phyloP scores from a whole-genome alignment of 2,888 invertebrate species.

The Acleris literana region DNA sequence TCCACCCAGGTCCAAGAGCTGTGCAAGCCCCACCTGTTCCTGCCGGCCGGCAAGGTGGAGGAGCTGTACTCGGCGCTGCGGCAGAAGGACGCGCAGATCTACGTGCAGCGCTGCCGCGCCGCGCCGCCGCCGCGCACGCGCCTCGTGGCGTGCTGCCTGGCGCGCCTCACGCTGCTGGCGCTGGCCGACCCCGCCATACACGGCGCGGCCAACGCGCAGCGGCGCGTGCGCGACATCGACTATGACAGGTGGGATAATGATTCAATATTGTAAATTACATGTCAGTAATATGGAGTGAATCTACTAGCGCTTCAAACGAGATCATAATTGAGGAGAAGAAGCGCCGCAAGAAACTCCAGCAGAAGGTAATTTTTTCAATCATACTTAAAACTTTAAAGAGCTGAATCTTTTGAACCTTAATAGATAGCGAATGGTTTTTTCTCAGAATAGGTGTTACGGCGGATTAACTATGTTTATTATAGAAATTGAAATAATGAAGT shows the following conservation, averaged over 20 bases:
- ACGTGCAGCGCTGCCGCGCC: conserved; percentile 89
- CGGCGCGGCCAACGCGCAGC: conserved; percentile 89
- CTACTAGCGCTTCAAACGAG: no score
- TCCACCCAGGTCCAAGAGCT: conserved; percentile 84
- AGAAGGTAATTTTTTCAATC: no score
- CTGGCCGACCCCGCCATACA: conserved; percentile 95
- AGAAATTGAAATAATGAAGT: no score
- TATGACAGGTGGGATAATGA: conserved; percentile 88
- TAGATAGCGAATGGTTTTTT: no score
- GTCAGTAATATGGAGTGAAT: no score
- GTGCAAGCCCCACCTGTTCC: conserved; percentile 90
- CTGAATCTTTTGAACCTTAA: no score
- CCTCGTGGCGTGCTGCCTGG: conserved; percentile 94
- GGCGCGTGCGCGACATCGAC: conserved; percentile 91
- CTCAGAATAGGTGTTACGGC: no score
- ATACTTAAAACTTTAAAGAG: no score
- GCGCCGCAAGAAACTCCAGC: no score
- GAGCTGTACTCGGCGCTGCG: conserved; percentile 93
- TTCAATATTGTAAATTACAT: no score
- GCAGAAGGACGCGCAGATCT: conserved; percentile 97
- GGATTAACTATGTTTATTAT: no score
- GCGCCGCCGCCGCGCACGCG: conserved; percentile 86
- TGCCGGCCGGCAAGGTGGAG: conserved; percentile 94
- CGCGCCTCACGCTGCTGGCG: conserved; percentile 85
- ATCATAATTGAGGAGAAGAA: no score